These are phyloP conservation scores for Muscicapa comitata DNA, from an alignment of 2,797 vertebrate species.

Conservation along the genomic window DNA sequence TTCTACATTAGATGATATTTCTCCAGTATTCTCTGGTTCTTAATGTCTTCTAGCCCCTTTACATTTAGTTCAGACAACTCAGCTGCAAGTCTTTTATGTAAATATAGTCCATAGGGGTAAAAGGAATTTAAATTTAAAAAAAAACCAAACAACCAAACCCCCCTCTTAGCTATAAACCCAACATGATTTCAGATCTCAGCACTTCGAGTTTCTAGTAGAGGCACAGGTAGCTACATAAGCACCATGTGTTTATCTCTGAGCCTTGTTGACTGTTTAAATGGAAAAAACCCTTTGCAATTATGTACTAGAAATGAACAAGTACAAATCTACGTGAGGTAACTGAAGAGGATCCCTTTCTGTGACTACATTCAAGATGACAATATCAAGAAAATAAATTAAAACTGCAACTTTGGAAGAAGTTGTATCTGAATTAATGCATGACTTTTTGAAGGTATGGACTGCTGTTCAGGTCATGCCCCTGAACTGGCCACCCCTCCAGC, in stretches of 20 bases:
- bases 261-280: neutral
- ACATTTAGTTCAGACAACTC: neutral
- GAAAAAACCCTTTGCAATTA: neutral
- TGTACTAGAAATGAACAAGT: neutral
- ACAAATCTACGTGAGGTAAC: neutral
- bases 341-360: neutral
- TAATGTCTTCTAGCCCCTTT: neutral
- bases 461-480: neutral
- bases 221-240: neutral
- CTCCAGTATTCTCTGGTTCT: neutral
- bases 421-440: neutral
- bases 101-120: neutral
- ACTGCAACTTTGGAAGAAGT: neutral
- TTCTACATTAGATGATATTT: neutral
- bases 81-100: neutral
- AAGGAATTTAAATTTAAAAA: neutral
- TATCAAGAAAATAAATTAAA: neutral
- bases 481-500: neutral
- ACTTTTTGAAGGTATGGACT: neutral
- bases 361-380: neutral
- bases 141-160: neutral
- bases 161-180: neutral
- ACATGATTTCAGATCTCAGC: neutral
- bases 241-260: neutral
- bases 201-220: neutral